Evolutionary conservation across 2,888 invertebrate species (phyloP), one percentile per base, ranked within the genome.

Genomic region (Eilema griseolum): DNA sequence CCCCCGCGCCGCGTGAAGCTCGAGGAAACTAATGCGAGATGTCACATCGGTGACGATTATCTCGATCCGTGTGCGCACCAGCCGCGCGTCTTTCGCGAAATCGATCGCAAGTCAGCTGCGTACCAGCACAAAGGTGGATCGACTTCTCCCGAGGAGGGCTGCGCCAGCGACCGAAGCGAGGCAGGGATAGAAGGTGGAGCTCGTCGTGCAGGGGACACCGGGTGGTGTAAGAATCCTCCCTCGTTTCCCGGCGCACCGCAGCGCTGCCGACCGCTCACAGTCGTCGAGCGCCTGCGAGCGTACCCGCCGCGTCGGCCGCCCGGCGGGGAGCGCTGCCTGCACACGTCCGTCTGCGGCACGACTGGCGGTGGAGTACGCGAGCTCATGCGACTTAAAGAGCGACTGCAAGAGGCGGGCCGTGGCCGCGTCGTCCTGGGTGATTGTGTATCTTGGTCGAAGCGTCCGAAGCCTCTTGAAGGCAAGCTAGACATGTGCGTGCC

Each of bases 81-180:
- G n/a, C 69, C 74, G 60, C 78, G 87, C 23, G 72, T 87, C 3
- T 74, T 90, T 41, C 41, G 89, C 10, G 84, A 88, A 64, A 81
- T 91, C 28, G 88, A 90, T 41, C 88, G 92, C 33, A 60, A 59
- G 11, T 33, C 64, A 11, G 28, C 78, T 41, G 61, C 31, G 78
- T 23, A 89, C 89, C 8, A 83, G 82, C 26, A 86, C 74, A 90
- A 87, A 65, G 26, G 52, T 76, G 37, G n/a, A 11, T 16, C 61
- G n/a, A 3, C 12, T n/a, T 28, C 61, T 14, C 23, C 24, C 1
- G 57, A 14, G 23, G 12, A 52, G 16, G 8, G 52, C 16, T 31
- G 31, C n/a, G 23, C 7, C 37, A 37, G 41, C 2, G 24, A 52
- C 37, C 52, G 20, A 7, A 24, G 12, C 23, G 23, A 26, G 24